phyloP scores from a whole-genome alignment of 2,797 vertebrate species.

The Dipus sagitta region DNA sequence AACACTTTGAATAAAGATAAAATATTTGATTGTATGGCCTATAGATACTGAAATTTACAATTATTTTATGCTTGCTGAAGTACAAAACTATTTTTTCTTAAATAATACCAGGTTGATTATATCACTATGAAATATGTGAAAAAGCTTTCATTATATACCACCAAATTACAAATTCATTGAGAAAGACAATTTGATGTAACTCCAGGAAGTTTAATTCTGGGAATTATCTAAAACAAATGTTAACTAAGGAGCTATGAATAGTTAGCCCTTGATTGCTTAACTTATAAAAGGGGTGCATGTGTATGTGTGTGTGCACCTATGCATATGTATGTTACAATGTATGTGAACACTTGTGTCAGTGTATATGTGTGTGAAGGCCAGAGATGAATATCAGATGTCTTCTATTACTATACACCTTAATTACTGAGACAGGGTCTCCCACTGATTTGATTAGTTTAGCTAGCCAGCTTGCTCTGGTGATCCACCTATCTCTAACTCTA shows the following conservation, averaged over 20 bases:
- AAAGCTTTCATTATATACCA: not conserved
- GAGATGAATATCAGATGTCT: too few relatives aligned
- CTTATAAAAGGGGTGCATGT: not conserved
- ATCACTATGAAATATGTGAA: constrained; percentile 37
- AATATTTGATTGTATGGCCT: constrained; percentile 47
- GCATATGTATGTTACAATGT: too few relatives aligned
- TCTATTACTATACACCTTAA: too few relatives aligned
- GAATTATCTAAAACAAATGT: constrained; percentile 13
- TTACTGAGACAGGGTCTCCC: too few relatives aligned
- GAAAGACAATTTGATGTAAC: not conserved
- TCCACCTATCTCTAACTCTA: too few relatives aligned
- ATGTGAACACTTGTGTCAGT: too few relatives aligned
- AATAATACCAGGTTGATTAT: constrained; percentile 11
- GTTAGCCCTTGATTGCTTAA: not conserved
- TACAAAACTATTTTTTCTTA: constrained; percentile 41
- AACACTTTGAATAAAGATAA: constrained; percentile 44
- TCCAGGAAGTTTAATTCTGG: not conserved
- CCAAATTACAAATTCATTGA: not conserved
- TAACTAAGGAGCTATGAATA: not conserved
- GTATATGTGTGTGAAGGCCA: too few relatives aligned
- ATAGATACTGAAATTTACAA: not conserved
- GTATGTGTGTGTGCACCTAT: too few relatives aligned
- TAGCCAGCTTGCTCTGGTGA: too few relatives aligned
- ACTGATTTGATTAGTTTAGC: too few relatives aligned
- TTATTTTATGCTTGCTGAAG: not conserved